Conservation (phyloP, 2,113 vertebrate genomes). For the Cinclus mexicanus region DNA sequence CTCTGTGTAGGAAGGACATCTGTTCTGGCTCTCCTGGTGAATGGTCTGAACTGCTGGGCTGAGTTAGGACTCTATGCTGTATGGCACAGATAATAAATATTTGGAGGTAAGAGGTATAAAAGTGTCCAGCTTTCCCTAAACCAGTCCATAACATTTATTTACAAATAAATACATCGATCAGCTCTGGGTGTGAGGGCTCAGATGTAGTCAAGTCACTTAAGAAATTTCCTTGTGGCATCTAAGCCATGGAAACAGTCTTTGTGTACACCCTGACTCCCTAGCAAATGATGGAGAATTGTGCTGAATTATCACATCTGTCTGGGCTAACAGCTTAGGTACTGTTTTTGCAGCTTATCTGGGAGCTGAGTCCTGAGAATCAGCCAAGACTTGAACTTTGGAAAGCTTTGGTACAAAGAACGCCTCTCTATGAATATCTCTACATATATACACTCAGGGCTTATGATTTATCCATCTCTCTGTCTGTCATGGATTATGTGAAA, state of each 20-base stretch:
- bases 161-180: rapidly evolving
- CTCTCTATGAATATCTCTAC: not conserved
- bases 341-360: not conserved
- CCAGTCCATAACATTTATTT: not conserved
- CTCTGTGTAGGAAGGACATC: not conserved
- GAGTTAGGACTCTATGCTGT: not conserved
- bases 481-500: not conserved
- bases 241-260: not conserved
- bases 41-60: not conserved
- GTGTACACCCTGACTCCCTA: not conserved
- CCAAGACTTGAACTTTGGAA: not conserved
- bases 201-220: not conserved
- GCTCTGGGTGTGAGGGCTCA: not conserved
- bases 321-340: not conserved
- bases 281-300: not conserved
- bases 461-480: not conserved
- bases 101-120: not conserved
- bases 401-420: not conserved
- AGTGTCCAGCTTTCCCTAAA: not conserved
- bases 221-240: not conserved
- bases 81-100: not conserved
- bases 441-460: not conserved
- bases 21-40: not conserved
- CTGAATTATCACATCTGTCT: not conserved
- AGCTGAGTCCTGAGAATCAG: not conserved